Conservation (phyloP, 2,113 vertebrate genomes). For the Alaudala cheleensis region DNA sequence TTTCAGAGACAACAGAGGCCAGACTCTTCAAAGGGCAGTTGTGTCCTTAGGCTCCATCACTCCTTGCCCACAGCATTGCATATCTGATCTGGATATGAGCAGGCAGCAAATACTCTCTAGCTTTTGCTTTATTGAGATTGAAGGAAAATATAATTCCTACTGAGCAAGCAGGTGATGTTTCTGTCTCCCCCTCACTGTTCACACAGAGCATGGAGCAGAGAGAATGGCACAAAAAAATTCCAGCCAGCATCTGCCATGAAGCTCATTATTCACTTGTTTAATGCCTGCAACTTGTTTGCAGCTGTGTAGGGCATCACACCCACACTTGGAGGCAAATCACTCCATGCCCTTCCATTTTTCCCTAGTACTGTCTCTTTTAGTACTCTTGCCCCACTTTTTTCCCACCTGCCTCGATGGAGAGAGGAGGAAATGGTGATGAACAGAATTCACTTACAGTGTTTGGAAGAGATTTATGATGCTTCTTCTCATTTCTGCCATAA, state of each 20-base stretch:
- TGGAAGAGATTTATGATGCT: constrained; percentile 6
- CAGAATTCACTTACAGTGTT: neutral
- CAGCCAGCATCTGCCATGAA: neutral
- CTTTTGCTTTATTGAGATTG: neutral
- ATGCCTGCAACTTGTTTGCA: neutral
- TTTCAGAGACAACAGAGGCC: neutral
- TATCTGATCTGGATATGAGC: neutral
- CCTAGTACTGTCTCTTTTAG: neutral
- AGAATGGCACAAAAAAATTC: neutral
- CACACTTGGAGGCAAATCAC: neutral
- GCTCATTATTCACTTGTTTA: neutral
- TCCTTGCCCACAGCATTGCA: neutral
- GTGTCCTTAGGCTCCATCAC: neutral
- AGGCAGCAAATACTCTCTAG: neutral
- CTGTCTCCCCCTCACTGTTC: neutral
- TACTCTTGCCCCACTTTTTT: neutral
- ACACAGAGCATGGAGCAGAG: neutral
- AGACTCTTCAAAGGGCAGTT: neutral
- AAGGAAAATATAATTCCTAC: neutral
- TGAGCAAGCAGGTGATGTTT: neutral
- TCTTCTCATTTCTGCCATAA: neutral
- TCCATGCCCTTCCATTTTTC: neutral
- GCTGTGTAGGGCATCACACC: neutral
- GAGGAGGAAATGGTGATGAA: neutral
- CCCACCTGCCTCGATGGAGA: neutral